Evolutionary conservation across 2,113 vertebrate species (phyloP).

Genomic region (Scomber colias): DNA sequence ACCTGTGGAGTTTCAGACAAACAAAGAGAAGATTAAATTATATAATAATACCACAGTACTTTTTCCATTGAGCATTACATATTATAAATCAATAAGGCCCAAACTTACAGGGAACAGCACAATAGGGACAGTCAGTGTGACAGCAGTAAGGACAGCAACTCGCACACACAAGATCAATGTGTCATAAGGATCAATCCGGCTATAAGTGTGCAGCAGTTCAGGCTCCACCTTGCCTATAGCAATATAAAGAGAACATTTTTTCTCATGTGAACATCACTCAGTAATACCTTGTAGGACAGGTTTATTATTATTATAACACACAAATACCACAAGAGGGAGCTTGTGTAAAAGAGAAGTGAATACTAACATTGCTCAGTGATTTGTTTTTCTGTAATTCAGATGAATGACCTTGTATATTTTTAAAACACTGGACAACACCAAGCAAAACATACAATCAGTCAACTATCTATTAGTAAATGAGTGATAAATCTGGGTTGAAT

Average conservation of each 20-base stretch:
- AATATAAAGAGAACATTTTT: constrained; percentile 9
- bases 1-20: constrained; percentile 83
- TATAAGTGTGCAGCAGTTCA: constrained; percentile 97
- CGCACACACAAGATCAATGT: constrained; percentile 95
- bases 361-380: background rate
- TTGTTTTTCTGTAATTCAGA: background rate
- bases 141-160: constrained; percentile 95
- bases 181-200: constrained; percentile 91
- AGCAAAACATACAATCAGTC: no score
- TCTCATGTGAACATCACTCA: background rate
- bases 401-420: background rate
- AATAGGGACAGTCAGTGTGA: constrained; percentile 96
- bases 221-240: constrained; percentile 89
- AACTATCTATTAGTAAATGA: no score
- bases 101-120: constrained; percentile 95
- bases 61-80: background rate
- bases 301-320: background rate
- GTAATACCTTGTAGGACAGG: background rate
- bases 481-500: no score
- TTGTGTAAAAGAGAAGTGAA: background rate
- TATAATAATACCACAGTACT: background rate
- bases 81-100: background rate
- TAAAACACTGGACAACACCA: no score
- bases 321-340: constrained; percentile 59
- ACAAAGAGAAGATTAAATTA: background rate